Conservation (phyloP, 1,140 invertebrate genomes). For the Lordiphosa mommai region DNA sequence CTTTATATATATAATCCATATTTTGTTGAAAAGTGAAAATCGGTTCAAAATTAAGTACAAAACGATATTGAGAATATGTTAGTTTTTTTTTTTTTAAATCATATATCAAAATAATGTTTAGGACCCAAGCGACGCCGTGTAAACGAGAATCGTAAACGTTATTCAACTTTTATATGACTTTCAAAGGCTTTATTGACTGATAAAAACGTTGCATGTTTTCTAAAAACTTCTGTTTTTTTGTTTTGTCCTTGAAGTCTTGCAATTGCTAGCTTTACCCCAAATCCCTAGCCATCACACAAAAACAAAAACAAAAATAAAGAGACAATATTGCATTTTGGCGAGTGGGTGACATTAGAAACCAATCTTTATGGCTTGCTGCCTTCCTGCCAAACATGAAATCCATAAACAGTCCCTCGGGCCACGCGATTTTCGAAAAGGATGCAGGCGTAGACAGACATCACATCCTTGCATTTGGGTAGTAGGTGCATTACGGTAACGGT, state of each 20-base stretch:
- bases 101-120: no score
- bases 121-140: no score
- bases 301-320: neutral
- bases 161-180: no score
- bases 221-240: no score
- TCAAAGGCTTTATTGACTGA: no score
- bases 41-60: no score
- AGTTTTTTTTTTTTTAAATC: no score
- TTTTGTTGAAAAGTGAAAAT: no score
- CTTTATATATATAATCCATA: no score
- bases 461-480: conserved; percentile 26
- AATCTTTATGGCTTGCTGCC: conserved; percentile 68
- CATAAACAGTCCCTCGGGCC: conserved; percentile 59
- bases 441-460: conserved; percentile 23
- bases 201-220: no score
- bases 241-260: neutral
- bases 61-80: no score
- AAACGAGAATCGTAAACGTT: no score
- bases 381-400: conserved; percentile 66
- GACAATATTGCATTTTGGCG: conserved; percentile 4
- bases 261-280: conserved; percentile 1
- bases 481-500: conserved; percentile 28
- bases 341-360: conserved; percentile 53
- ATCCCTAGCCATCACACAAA: neutral
- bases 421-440: conserved; percentile 32